Base-by-base conservation (phyloP, 2,113 vertebrate genomes). In the Tangachromis dhanisi region DNA sequence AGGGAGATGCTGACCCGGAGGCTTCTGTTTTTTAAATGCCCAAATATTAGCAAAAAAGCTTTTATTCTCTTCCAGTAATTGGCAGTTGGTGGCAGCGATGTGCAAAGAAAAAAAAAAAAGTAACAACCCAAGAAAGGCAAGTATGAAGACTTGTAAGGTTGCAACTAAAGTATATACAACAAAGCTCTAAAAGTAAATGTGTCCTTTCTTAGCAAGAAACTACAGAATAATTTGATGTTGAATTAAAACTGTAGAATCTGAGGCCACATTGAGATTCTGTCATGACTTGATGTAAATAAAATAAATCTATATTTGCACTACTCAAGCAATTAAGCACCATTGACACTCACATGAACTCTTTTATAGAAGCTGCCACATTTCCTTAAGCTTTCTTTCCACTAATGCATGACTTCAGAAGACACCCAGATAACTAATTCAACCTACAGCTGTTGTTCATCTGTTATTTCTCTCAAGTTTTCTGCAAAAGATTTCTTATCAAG, bases 51-150 rank as follows among this genome's bases (percentile, higher is more conserved):
- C 26, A 8, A 8, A 31, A 49, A 49, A 5, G 9, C 16, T 78
- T 78, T 78, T 31, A 3, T 49, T 78, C 24, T 78, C 42, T n/a
- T 78, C 71, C 16, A 49, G 6, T 76, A 76, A 49, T 19, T 76
- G 71, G 14, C 71, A 76, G 24, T 29, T 76, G 71, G 71, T 29
- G 40, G 42, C 14, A 47, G 42, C 40, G 9, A 17, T 47, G 68
- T 76, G 14, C 14, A 49, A 45, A 76, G 5, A 9, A 9, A 19
- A 9, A 40, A 45, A 14, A 11, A 8, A 10, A n/a, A 9, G 38
- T 45, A 73, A 17, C n/a, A 26, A 0, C 8, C 3, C 40, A 2
- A 45, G 9, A 76, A 76, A 49, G 16, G 3, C 4, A 49, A 47
- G 6, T 29, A 49, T 17, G 6, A 76, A 73, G 13, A 42, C 66